These are phyloP conservation scores for Caenorhabditis remanei DNA, from an alignment of 1,140 invertebrate species.

Conservation along the genomic window DNA sequence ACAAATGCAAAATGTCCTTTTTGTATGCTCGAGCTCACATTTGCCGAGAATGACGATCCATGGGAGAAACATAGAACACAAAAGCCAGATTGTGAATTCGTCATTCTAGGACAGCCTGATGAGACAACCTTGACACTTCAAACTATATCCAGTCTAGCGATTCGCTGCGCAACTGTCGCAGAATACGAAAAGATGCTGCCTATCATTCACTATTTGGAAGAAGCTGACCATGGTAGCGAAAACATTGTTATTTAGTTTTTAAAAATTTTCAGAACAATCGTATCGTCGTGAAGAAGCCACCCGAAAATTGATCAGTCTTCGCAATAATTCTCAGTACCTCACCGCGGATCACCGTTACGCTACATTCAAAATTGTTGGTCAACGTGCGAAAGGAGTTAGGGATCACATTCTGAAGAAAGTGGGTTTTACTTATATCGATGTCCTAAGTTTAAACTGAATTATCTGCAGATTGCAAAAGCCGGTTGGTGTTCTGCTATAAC, in stretches of 20 bases:
- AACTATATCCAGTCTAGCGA: neutral
- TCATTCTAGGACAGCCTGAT: neutral
- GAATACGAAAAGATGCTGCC: neutral
- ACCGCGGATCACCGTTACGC: neutral
- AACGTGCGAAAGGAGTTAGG: no score
- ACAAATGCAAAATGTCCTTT: constrained; percentile 16
- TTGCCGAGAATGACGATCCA: neutral
- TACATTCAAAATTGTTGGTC: neutral
- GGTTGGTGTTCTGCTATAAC: neutral
- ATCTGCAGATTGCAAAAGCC: neutral
- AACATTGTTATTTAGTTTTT: neutral
- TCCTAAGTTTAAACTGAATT: neutral
- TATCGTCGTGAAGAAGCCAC: neutral
- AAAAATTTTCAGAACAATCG: neutral
- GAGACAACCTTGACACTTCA: neutral
- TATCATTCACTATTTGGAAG: neutral
- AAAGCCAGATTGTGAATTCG: neutral
- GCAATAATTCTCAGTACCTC: neutral
- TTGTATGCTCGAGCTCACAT: neutral
- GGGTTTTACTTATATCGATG: neutral
- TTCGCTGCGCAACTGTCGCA: neutral
- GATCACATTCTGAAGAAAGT: neutral
- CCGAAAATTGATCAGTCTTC: neutral
- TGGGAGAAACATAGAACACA: neutral
- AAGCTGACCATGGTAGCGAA: neutral